Conservation (phyloP, 2,113 vertebrate species). For the Brachionichthys hirsutus region DNA sequence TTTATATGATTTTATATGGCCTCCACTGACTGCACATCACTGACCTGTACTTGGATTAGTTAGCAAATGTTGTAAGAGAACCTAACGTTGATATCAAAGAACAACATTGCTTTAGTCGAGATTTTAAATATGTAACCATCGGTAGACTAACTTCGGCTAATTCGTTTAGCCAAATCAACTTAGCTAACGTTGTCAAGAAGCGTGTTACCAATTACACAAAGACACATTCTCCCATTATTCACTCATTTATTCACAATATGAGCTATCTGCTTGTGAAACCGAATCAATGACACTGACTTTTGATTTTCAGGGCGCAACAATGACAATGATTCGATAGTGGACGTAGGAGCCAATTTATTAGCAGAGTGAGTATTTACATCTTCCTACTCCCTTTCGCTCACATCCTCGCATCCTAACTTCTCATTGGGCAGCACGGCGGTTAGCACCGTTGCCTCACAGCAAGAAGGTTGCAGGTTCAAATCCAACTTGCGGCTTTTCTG, state of each 20-base stretch:
- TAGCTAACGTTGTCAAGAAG: not conserved
- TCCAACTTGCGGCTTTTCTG: too few relatives aligned
- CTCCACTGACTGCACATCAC: too few relatives aligned
- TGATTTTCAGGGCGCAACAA: conserved; percentile 61
- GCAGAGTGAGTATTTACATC: conserved; percentile 78
- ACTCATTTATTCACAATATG: not conserved
- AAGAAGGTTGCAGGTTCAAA: too few relatives aligned
- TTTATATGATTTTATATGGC: too few relatives aligned
- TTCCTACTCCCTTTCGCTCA: too few relatives aligned
- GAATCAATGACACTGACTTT: not conserved
- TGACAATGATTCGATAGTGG: conserved; percentile 64
- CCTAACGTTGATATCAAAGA: not conserved
- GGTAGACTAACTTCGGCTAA: too few relatives aligned
- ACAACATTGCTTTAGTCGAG: too few relatives aligned
- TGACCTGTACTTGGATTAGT: not conserved
- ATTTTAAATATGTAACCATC: too few relatives aligned
- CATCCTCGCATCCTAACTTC: too few relatives aligned
- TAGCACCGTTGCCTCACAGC: too few relatives aligned
- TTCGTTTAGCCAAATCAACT: not conserved
- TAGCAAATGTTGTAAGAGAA: conserved; percentile 7
- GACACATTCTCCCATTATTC: too few relatives aligned
- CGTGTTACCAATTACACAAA: not conserved
- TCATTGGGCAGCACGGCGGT: too few relatives aligned
- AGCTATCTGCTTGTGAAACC: not conserved
- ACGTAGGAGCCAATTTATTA: conserved; percentile 68